These are phyloP conservation scores for Hippocampus guttulatus DNA, from an alignment of 2,113 vertebrate genomes.

Conservation along the genomic window DNA sequence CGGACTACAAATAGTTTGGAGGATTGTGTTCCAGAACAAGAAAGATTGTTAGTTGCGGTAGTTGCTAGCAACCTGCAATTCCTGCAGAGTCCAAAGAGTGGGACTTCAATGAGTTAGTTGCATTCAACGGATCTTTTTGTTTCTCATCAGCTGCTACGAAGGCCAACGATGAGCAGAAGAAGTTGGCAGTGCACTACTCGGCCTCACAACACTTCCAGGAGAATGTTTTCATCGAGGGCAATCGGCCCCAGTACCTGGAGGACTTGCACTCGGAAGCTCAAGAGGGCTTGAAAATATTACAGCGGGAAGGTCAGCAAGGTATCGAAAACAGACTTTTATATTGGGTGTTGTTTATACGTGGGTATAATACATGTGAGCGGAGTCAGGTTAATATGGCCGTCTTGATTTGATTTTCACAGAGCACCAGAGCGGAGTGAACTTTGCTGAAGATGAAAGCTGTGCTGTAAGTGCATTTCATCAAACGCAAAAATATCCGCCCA, in stretches of 20 bases:
- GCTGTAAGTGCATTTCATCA: conserved; percentile 49
- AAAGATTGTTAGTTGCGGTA: too few relatives aligned
- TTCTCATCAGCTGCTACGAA: conserved; percentile 68
- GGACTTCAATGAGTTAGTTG: not conserved
- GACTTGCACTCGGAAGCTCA: conserved; percentile 91
- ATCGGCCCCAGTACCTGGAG: conserved; percentile 84
- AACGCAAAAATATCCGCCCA: not conserved
- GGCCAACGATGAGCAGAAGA: conserved; percentile 73
- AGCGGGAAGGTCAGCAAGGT: conserved; percentile 79
- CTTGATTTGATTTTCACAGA: conserved; percentile 63
- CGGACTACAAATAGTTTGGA: not conserved
- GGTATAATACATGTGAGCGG: not conserved
- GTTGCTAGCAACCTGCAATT: not conserved
- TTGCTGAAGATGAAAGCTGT: conserved; percentile 74
- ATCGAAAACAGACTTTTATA: not conserved
- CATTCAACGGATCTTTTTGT: not conserved
- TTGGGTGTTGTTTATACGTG: not conserved
- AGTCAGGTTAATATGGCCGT: not conserved
- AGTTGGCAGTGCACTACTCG: conserved; percentile 72
- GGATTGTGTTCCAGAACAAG: not conserved
- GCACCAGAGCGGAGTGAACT: conserved; percentile 75
- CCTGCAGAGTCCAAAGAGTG: not conserved
- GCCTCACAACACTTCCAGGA: conserved; percentile 79
- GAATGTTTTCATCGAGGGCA: conserved; percentile 90
- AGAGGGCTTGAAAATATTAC: conserved; percentile 86